phyloP scores from a whole-genome alignment of 37 sponge, comb jelly and placozoan species.

The Hormiphora californensis region DNA sequence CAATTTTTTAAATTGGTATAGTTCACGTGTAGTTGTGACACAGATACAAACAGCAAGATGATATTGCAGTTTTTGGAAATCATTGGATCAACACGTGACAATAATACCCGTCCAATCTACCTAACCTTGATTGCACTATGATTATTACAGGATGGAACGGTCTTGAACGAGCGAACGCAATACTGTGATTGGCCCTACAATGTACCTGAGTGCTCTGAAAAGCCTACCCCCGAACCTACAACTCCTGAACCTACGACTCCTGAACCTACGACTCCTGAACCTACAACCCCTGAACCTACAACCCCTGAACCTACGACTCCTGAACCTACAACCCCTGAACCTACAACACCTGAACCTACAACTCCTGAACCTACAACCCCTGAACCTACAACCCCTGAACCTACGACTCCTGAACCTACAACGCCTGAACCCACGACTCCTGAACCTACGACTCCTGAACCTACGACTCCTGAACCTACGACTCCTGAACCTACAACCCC shows the following conservation, averaged over 20 bases:
- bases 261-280: constrained; percentile 17
- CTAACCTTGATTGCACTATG: no score
- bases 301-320: constrained; percentile 16
- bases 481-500: constrained; percentile 2
- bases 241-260: constrained; percentile 6
- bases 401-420: constrained; percentile 3
- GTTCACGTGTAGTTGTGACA: no score
- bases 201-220: not conserved
- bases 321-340: constrained; percentile 4
- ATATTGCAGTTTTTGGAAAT: no score
- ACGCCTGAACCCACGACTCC: constrained; percentile 17
- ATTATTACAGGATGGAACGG: no score
- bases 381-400: constrained; percentile 13
- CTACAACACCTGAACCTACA: not conserved
- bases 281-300: not conserved
- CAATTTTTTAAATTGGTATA: no score
- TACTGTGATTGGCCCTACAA: no score
- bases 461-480: not conserved
- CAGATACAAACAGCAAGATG: no score
- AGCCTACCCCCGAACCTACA: not conserved
- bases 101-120: no score
- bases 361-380: not conserved
- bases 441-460: constrained; percentile 14
- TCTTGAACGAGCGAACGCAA: no score
- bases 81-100: no score